Conservation (phyloP, 2,888 invertebrate genomes). For the Oeneis ivallda region DNA sequence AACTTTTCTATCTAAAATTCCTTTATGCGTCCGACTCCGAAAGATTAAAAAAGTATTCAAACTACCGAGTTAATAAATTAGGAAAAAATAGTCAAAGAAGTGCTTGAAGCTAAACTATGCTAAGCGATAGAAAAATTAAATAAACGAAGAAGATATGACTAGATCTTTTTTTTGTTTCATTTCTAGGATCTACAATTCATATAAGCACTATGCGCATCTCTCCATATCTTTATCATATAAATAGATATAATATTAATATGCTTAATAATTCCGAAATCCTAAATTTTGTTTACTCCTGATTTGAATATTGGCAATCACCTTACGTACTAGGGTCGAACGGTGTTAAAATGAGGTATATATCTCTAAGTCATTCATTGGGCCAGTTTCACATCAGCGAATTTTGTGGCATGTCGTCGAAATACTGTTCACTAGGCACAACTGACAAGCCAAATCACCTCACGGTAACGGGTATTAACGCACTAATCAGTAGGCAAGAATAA, state of each 20-base stretch:
- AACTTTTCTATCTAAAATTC: slow-evolving; percentile 33
- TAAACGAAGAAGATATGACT: slow-evolving; percentile 79
- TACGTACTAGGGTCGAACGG: slow-evolving; percentile 70
- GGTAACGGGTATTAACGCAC: not conserved
- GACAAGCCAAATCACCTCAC: slow-evolving; percentile 8
- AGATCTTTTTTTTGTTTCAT: slow-evolving; percentile 73
- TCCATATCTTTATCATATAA: slow-evolving; percentile 78
- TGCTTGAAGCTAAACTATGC: slow-evolving; percentile 82
- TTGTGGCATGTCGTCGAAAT: not conserved
- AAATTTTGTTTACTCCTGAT: slow-evolving; percentile 72
- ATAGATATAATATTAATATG: slow-evolving; percentile 76
- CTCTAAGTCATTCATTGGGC: not conserved
- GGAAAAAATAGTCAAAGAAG: slow-evolving; percentile 42
- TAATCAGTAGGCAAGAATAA: not conserved
- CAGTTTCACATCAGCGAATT: slow-evolving; percentile 1
- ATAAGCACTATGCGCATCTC: slow-evolving; percentile 81
- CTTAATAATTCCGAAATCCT: slow-evolving; percentile 76
- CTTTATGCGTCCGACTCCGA: slow-evolving; percentile 25
- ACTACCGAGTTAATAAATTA: slow-evolving; percentile 35
- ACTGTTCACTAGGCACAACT: slow-evolving; percentile 13
- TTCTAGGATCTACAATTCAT: slow-evolving; percentile 77
- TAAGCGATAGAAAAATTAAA: slow-evolving; percentile 77
- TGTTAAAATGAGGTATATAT: slow-evolving; percentile 38
- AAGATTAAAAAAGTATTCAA: slow-evolving; percentile 27
- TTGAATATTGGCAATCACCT: slow-evolving; percentile 80